Conservation (phyloP, 2,113 vertebrate genomes). For the Onychostruthus taczanowskii region DNA sequence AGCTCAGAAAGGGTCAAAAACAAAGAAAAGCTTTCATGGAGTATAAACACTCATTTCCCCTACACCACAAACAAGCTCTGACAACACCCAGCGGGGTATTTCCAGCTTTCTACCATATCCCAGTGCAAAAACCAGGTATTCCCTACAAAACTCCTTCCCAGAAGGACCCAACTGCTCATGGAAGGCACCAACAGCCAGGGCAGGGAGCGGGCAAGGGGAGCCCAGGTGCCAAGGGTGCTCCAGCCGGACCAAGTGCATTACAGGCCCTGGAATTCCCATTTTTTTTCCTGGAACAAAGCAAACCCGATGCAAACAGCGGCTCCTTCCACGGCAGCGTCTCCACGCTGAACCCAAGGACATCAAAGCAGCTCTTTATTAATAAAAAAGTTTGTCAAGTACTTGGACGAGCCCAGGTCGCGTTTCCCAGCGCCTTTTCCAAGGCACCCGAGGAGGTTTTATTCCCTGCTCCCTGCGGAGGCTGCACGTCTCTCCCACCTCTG, state of each 20-base stretch:
- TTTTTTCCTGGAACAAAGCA: neutral
- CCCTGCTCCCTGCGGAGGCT: neutral
- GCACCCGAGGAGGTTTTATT: neutral
- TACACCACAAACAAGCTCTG: neutral
- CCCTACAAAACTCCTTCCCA: neutral
- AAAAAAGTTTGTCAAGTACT: neutral
- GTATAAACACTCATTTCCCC: conserved; percentile 21
- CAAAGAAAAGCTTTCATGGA: neutral
- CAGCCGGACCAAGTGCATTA: neutral
- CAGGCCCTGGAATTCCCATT: neutral
- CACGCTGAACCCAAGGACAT: neutral
- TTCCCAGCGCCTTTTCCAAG: neutral
- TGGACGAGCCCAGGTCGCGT: neutral
- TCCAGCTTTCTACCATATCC: neutral
- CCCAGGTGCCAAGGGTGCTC: neutral
- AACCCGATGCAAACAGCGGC: neutral
- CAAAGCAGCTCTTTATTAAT: neutral
- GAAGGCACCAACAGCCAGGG: neutral
- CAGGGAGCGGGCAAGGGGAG: fast-evolving
- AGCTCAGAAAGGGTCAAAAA: neutral
- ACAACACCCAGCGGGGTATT: neutral
- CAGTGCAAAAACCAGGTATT: fast-evolving
- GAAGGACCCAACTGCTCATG: fast-evolving
- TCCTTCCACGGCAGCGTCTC: neutral
- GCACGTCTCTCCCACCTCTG: neutral